These are phyloP conservation scores for Crocodylus rhombifer DNA, from an alignment of 2,797 vertebrate species.

Conservation along the genomic window DNA sequence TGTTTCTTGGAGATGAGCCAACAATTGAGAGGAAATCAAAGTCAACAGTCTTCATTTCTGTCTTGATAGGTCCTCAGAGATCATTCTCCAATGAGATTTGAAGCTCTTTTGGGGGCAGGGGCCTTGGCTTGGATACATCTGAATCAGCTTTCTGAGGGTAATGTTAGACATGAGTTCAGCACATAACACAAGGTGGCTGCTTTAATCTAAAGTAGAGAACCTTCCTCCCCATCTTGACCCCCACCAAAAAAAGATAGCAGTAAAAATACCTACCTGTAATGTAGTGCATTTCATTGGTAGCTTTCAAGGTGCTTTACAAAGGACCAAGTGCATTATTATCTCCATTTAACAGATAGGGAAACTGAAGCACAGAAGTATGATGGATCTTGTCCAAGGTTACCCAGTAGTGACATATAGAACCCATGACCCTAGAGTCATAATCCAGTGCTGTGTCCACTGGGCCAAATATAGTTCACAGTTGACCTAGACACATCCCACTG, in stretches of 20 bases:
- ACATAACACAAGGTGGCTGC: not conserved
- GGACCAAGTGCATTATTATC: no score
- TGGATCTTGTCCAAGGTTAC: no score
- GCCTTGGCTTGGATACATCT: not conserved
- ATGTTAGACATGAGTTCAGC: not conserved
- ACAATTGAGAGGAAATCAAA: not conserved
- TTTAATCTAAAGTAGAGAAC: no score
- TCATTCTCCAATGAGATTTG: not conserved
- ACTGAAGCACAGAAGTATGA: no score
- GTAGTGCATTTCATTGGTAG: no score
- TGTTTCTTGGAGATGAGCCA: not conserved
- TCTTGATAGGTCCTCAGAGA: not conserved
- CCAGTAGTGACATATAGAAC: no score
- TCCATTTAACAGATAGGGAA: no score
- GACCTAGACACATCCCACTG: not conserved
- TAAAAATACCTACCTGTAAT: no score
- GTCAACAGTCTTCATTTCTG: rapidly evolving
- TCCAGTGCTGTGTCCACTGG: not conserved
- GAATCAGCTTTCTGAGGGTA: not conserved
- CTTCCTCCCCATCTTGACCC: no score
- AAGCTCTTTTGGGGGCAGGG: not conserved
- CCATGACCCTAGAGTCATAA: no score
- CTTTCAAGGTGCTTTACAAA: no score
- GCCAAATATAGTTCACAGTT: not conserved
- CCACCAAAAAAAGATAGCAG: no score